Evolutionary conservation across 2,888 invertebrate genomes (phyloP).

Genomic region (Synanthedon vespiformis): DNA sequence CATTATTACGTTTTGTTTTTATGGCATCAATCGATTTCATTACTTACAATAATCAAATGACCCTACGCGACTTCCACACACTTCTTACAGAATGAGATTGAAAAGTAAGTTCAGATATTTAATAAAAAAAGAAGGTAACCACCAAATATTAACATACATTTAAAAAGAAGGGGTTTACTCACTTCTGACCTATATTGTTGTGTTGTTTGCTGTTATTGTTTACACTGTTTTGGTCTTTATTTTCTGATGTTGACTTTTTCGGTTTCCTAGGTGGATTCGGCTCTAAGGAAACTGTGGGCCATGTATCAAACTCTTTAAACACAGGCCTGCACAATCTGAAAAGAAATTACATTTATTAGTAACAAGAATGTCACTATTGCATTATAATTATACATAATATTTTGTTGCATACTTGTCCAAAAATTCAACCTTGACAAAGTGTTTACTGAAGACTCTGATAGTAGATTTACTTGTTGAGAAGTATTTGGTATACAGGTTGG

Average conservation of each 20-base stretch:
- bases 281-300: conserved; percentile 70
- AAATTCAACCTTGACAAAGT: conserved; percentile 80
- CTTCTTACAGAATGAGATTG: too few species aligned
- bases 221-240: conserved; percentile 23
- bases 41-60: too few species aligned
- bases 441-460: conserved; percentile 73
- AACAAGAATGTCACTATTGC: conserved; percentile 17
- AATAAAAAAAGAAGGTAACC: neutral
- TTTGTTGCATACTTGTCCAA: conserved; percentile 70
- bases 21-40: too few species aligned
- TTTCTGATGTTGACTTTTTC: conserved; percentile 40
- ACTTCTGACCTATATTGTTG: conserved; percentile 34
- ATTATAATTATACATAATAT: neutral
- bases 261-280: conserved; percentile 43
- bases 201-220: conserved; percentile 20
- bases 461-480: conserved; percentile 68
- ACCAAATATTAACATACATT: too few species aligned
- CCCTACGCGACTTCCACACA: too few species aligned
- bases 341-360: conserved; percentile 10
- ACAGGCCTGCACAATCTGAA: conserved; percentile 71
- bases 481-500: conserved; percentile 74
- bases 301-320: conserved; percentile 73
- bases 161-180: conserved; percentile 16
- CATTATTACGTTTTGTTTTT: too few species aligned
- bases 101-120: neutral